phyloP scores from a whole-genome alignment of 2,113 vertebrate genomes.

The Meles meles region DNA sequence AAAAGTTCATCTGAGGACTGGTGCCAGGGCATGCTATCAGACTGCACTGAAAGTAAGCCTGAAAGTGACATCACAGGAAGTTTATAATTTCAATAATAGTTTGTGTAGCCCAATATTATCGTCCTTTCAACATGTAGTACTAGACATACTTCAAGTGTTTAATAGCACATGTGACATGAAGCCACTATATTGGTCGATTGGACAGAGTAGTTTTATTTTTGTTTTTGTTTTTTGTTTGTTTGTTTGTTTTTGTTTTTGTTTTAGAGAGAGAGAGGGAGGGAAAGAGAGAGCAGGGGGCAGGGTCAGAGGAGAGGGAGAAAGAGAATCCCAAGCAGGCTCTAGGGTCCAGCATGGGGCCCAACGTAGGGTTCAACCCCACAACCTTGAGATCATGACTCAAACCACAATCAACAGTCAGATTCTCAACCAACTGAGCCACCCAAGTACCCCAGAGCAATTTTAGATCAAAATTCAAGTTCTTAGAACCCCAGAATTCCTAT shows the following conservation, averaged over 20 bases:
- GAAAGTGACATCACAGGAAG: neutral
- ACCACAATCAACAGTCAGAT: neutral
- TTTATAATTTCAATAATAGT: neutral
- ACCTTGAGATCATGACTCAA: neutral
- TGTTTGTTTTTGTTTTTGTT: neutral
- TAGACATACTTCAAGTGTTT: neutral
- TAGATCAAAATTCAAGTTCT: neutral
- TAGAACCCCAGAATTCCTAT: neutral
- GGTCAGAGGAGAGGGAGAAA: neutral
- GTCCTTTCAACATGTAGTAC: neutral
- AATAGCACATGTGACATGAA: neutral
- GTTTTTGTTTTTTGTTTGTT: neutral
- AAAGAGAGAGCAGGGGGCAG: neutral
- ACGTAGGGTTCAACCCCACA: neutral
- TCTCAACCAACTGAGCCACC: neutral
- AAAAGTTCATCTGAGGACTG: neutral
- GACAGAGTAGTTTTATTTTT: neutral
- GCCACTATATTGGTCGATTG: neutral
- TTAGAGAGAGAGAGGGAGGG: neutral
- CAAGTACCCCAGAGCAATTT: neutral
- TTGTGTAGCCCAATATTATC: neutral
- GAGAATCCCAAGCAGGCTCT: neutral
- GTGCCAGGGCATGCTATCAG: neutral
- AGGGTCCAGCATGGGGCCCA: neutral
- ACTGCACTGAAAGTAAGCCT: neutral